Conservation (phyloP, 1,140 invertebrate genomes). For the Lordiphosa mommai region DNA sequence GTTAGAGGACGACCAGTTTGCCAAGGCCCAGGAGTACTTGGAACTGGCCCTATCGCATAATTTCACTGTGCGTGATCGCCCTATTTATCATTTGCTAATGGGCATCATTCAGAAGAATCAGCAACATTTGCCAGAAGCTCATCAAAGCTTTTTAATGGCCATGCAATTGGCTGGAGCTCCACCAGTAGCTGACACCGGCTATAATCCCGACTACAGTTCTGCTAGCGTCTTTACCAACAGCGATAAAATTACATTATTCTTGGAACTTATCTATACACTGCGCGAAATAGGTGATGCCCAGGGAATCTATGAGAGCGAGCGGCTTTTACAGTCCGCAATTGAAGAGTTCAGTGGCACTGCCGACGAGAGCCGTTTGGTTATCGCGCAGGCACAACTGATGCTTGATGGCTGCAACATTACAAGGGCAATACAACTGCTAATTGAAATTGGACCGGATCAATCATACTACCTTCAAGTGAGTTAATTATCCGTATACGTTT, state of each 20-base stretch:
- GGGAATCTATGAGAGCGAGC: conserved; percentile 88
- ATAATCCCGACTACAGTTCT: conserved; percentile 3
- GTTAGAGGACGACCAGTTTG: conserved; percentile 86
- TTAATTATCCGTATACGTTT: background rate
- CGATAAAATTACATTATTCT: conserved; percentile 92
- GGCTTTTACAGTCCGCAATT: conserved; percentile 89
- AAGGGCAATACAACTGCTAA: conserved; percentile 88
- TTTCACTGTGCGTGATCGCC: conserved; percentile 94
- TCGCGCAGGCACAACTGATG: conserved; percentile 91
- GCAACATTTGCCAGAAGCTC: conserved; percentile 86
- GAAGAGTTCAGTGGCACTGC: conserved; percentile 87
- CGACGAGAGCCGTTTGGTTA: conserved; percentile 90
- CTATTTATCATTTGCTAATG: conserved; percentile 92
- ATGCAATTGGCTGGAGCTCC: conserved; percentile 81
- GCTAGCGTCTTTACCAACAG: conserved; percentile 82
- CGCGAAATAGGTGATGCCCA: conserved; percentile 83
- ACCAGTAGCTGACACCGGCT: conserved; percentile 28
- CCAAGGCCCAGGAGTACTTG: conserved; percentile 90
- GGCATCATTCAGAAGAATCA: conserved; percentile 91
- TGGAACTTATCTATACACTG: conserved; percentile 92
- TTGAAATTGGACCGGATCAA: conserved; percentile 88
- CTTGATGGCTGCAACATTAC: conserved; percentile 90
- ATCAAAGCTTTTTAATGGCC: conserved; percentile 87
- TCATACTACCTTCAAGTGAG: conserved; percentile 87
- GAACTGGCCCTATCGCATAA: conserved; percentile 94